Evolutionary conservation across 2,888 invertebrate genomes (phyloP).

Genomic region (Eurytoma californica): DNA sequence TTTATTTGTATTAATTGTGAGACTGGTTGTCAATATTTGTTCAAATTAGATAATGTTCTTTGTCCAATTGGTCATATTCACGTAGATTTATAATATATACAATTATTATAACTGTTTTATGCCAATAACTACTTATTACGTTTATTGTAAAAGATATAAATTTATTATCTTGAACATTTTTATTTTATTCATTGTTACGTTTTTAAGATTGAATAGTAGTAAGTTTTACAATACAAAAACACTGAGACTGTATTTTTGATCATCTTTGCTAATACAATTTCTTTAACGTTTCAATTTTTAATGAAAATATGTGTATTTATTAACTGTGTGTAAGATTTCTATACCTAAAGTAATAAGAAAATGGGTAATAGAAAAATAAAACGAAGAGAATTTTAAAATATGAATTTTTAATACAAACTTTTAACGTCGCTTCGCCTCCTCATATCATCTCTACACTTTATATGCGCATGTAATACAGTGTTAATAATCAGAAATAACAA

Average conservation of each 20-base stretch:
- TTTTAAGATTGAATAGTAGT: conserved; percentile 7
- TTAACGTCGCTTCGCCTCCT: conserved; percentile 53
- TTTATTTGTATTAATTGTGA: too few species aligned
- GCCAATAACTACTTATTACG: too few species aligned
- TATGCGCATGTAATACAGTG: conserved; percentile 56
- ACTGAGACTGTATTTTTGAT: conserved; percentile 37
- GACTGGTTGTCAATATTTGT: too few species aligned
- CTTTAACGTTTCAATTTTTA: conserved; percentile 8
- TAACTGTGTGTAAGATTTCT: too few species aligned
- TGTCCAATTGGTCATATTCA: too few species aligned
- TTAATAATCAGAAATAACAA: conserved; percentile 59
- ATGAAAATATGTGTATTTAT: neutral
- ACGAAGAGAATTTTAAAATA: conserved; percentile 48
- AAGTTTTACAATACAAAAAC: conserved; percentile 22
- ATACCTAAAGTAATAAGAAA: conserved; percentile 4
- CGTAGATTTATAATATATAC: too few species aligned
- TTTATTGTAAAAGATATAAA: too few species aligned
- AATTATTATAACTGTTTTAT: too few species aligned
- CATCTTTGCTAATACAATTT: conserved; percentile 22
- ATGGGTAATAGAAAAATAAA: conserved; percentile 17
- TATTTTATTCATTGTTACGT: conserved; percentile 16
- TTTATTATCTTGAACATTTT: too few species aligned
- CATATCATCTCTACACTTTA: conserved; percentile 45
- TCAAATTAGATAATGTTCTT: too few species aligned
- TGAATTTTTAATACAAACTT: conserved; percentile 57